phyloP scores from a whole-genome alignment of 2,797 vertebrate species.

The Gila robusta region DNA sequence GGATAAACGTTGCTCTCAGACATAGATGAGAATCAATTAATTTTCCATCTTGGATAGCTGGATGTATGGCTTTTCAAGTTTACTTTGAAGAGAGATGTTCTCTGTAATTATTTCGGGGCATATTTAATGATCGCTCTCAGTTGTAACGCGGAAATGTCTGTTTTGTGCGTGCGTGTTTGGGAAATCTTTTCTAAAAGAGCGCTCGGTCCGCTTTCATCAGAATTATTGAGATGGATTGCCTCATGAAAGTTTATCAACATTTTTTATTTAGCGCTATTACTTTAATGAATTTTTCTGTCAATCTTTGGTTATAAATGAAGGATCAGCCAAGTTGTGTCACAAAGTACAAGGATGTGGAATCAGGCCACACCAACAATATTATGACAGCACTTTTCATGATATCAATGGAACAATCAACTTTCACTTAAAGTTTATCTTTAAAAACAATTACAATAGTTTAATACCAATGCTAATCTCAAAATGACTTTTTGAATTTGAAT shows the following conservation, averaged over 20 bases:
- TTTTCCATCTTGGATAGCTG: slow-evolving; percentile 62
- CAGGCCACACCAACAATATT: slow-evolving; percentile 12
- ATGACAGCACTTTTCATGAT: slow-evolving; percentile 1
- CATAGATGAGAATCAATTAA: slow-evolving; percentile 80
- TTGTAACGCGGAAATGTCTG: slow-evolving; percentile 51
- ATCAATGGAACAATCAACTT: neutral
- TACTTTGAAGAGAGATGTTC: slow-evolving; percentile 47
- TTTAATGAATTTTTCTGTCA: slow-evolving; percentile 4
- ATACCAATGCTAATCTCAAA: too few relatives aligned
- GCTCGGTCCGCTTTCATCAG: slow-evolving; percentile 23
- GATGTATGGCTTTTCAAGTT: slow-evolving; percentile 49
- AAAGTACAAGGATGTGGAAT: neutral
- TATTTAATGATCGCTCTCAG: slow-evolving; percentile 50
- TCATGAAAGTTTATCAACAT: slow-evolving; percentile 44
- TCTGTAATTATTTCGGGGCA: slow-evolving; percentile 56
- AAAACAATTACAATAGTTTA: too few relatives aligned
- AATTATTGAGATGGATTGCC: slow-evolving; percentile 48
- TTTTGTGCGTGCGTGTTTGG: slow-evolving; percentile 36
- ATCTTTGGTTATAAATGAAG: slow-evolving; percentile 21
- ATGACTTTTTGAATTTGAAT: too few relatives aligned
- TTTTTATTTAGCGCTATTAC: slow-evolving; percentile 25
- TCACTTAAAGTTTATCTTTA: neutral
- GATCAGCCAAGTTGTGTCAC: neutral
- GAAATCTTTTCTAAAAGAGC: slow-evolving; percentile 28
- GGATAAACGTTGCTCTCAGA: slow-evolving; percentile 72